These are phyloP conservation scores for Penaeus japonicus DNA, from an alignment of 1,140 invertebrate species.

Conservation along the genomic window DNA sequence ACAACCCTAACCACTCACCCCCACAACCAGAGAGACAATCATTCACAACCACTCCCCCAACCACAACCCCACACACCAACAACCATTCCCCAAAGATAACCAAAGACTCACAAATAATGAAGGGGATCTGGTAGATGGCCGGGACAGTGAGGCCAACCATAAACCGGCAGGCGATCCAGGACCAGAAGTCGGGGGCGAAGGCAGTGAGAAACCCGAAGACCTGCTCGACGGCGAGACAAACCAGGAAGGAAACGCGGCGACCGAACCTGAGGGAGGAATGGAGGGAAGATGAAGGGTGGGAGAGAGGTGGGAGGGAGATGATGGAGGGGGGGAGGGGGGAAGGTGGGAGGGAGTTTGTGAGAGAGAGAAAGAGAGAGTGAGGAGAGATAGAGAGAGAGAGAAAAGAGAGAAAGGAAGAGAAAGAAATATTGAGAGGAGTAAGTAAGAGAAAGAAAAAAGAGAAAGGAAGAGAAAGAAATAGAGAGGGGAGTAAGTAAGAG, in stretches of 20 bases:
- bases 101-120: constrained; percentile 84
- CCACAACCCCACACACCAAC: neutral
- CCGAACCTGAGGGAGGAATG: constrained; percentile 71
- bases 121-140: constrained; percentile 93
- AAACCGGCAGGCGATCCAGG: constrained; percentile 79
- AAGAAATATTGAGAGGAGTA: too few species aligned
- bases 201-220: constrained; percentile 80
- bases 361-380: too few species aligned
- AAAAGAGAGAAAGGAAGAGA: too few species aligned
- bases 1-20: too few species aligned
- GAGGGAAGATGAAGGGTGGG: constrained; percentile 2
- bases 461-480: too few species aligned
- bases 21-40: too few species aligned
- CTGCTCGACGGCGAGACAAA: constrained; percentile 79
- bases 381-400: too few species aligned
- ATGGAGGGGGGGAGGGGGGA: neutral
- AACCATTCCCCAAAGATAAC: neutral
- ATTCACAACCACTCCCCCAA: neutral
- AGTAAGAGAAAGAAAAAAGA: too few species aligned
- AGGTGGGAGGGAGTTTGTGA: too few species aligned
- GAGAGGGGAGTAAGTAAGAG: too few species aligned
- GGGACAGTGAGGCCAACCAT: constrained; percentile 88
- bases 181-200: constrained; percentile 78
- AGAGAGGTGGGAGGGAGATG: neutral
- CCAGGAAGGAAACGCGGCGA: constrained; percentile 81